Percentiles rank a stretch among this genome's conserved stretches.
Conservation (phyloP, 2,113 vertebrate species). For the Calonectris borealis region DNA sequence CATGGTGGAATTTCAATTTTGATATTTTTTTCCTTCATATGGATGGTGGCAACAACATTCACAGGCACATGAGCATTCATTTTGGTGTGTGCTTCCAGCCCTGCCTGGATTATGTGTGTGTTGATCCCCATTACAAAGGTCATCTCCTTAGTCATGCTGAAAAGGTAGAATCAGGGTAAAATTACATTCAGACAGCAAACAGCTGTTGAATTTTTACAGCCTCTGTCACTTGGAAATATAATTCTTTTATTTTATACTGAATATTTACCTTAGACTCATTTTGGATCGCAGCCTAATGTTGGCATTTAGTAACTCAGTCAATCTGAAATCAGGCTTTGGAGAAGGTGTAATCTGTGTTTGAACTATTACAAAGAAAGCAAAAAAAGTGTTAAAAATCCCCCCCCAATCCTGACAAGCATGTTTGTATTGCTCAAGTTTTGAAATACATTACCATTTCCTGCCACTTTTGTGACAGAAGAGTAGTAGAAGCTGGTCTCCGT, state of each 20-base stretch:
- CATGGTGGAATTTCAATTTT: constrained; percentile 58
- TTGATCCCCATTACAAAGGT: constrained; percentile 62
- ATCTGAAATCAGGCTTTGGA: constrained; percentile 37
- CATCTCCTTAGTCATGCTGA: constrained; percentile 54
- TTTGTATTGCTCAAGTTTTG: not conserved
- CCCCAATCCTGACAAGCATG: not conserved
- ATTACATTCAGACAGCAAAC: not conserved
- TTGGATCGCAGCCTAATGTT: constrained; percentile 45
- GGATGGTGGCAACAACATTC: not conserved
- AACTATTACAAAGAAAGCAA: constrained; percentile 31
- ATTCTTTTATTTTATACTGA: not conserved
- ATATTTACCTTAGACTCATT: constrained; percentile 47
- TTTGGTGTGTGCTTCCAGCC: constrained; percentile 27
- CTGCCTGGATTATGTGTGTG: constrained; percentile 41
- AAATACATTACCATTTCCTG: constrained; percentile 24
- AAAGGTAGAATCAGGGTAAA: not conserved
- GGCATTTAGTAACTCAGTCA: constrained; percentile 26
- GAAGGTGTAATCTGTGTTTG: constrained; percentile 46
- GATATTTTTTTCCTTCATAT: constrained; percentile 52
- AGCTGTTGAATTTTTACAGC: not conserved
- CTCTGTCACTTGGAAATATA: not conserved
- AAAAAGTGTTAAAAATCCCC: not conserved
- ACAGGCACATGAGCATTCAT: constrained; percentile 18
- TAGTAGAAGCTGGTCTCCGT: constrained; percentile 55
- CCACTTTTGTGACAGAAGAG: constrained; percentile 22